Percentiles rank a stretch among this genome's conserved stretches.
Conservation (phyloP, 2,113 vertebrate genomes). For the Microtus richardsoni region DNA sequence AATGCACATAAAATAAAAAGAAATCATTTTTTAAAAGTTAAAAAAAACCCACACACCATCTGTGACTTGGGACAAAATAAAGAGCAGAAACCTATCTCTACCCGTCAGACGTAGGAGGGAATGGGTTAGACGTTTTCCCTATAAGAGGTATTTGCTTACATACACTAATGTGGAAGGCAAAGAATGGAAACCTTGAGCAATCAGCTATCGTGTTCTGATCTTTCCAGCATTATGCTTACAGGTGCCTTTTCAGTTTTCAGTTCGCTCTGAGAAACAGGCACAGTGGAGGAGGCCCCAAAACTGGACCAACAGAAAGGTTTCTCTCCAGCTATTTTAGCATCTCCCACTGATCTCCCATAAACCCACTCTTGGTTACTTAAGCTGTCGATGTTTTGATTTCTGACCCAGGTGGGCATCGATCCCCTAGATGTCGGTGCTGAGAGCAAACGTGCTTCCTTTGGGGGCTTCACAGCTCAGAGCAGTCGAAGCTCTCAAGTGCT, state of each 20-base stretch:
- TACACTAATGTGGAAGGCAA: not conserved
- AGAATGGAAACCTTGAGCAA: not conserved
- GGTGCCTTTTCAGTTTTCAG: not conserved
- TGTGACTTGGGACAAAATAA: not conserved
- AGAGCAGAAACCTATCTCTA: slow-evolving; percentile 17
- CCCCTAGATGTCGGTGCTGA: not conserved
- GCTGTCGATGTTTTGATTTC: not conserved
- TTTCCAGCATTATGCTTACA: slow-evolving; percentile 16
- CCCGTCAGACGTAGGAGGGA: too few relatives aligned
- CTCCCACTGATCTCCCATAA: slow-evolving; percentile 1
- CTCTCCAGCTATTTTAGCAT: slow-evolving; percentile 9
- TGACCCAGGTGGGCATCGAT: not conserved
- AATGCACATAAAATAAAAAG: not conserved
- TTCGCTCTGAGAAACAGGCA: not conserved
- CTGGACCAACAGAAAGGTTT: not conserved
- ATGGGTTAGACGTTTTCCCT: not conserved
- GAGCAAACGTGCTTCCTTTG: not conserved
- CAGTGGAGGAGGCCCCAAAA: slow-evolving; percentile 5
- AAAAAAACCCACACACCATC: not conserved
- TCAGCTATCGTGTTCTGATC: slow-evolving; percentile 37
- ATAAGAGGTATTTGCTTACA: not conserved
- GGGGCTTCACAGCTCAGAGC: not conserved
- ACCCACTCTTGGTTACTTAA: not conserved
- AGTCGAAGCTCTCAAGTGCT: not conserved
- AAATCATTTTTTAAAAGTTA: not conserved